phyloP scores from a whole-genome alignment of 2,113 vertebrate species.

The Archocentrus centrarchus region DNA sequence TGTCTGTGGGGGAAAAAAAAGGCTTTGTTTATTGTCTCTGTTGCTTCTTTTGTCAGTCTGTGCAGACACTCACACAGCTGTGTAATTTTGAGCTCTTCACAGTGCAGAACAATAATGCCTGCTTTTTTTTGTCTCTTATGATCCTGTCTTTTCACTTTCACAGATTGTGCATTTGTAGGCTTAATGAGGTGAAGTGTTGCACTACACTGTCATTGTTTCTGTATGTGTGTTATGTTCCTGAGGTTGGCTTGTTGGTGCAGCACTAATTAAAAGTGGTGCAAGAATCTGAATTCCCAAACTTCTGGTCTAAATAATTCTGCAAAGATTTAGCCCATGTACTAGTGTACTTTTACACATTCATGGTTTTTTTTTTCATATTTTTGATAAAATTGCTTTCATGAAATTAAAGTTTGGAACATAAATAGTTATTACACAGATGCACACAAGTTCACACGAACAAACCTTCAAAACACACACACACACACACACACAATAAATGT shows the following conservation, averaged over 20 bases:
- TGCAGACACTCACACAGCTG: background rate
- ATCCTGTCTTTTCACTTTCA: conserved; percentile 15
- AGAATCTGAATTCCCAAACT: background rate
- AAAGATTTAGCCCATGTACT: background rate
- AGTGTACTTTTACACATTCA: background rate
- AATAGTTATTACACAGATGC: conserved; percentile 1
- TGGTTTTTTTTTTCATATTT: background rate
- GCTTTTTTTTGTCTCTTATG: background rate
- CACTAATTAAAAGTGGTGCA: conserved; percentile 38
- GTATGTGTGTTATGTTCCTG: conserved; percentile 1
- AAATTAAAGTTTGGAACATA: background rate
- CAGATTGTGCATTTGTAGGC: conserved; percentile 18
- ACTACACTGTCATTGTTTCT: background rate
- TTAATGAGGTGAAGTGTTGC: conserved; percentile 48
- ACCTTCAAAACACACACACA: background rate
- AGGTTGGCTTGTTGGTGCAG: conserved; percentile 2
- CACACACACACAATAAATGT: background rate
- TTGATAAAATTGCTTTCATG: background rate
- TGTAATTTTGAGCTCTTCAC: background rate
- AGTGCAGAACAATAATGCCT: background rate
- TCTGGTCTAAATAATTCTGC: conserved; percentile 13
- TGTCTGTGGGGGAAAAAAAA: background rate
- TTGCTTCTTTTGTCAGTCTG: background rate
- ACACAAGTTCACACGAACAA: conserved; percentile 7
- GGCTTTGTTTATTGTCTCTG: background rate